Evolutionary conservation across 2,113 vertebrate species (phyloP).

Genomic region (Tragelaphus buxtoni): DNA sequence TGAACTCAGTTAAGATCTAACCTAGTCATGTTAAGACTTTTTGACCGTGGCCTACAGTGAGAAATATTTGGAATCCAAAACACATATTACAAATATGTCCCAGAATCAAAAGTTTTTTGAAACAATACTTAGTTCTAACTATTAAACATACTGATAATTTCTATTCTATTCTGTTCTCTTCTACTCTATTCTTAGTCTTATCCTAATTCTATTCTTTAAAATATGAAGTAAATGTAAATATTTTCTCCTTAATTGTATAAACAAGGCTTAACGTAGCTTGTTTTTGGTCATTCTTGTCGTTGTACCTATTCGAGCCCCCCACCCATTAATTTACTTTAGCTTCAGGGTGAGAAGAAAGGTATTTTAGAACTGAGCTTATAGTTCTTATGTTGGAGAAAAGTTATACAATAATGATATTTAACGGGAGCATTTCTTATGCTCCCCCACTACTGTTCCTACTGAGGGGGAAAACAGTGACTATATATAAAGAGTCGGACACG

Average conservation of each 20-base stretch:
- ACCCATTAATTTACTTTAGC: not conserved
- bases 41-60: not conserved
- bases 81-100: not conserved
- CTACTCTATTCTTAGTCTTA: not conserved
- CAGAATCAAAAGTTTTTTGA: not conserved
- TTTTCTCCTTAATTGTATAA: not conserved
- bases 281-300: not conserved
- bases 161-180: not conserved
- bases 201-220: not conserved
- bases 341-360: not conserved
- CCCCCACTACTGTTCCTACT: not conserved
- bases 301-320: not conserved
- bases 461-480: not conserved
- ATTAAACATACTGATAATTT: not conserved
- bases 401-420: not conserved
- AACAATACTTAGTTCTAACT: not conserved
- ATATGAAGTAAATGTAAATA: constrained; percentile 18
- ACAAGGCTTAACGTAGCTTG: not conserved
- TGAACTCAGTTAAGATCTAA: not conserved
- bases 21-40: not conserved
- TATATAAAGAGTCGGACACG: not conserved
- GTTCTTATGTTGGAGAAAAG: not conserved
- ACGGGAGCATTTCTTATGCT: not conserved
- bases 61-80: not conserved
- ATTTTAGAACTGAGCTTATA: constrained; percentile 9